Base-by-base conservation (phyloP, 2,113 vertebrate genomes). In the Lepisosteus oculatus region DNA sequence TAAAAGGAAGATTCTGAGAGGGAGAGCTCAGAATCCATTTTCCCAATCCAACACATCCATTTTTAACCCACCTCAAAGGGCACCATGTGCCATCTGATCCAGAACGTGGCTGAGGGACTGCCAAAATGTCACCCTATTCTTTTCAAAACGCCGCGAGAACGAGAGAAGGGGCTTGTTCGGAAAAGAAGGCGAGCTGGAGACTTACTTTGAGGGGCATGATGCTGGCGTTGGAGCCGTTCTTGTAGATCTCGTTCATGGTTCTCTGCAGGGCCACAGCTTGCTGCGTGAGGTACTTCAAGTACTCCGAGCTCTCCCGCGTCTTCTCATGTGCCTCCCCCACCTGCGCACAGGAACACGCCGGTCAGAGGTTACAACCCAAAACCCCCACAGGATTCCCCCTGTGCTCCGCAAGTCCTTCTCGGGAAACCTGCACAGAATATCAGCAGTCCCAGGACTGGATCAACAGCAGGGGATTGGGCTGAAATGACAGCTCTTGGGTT, bases 191-290 rank as follows among this genome's bases (percentile, higher is more conserved):
- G 2, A 62, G 14, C 8, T 7, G 45, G 71, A 4, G 51, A 69
- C 71, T 65, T 73, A 98, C 97, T 92, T 99, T 99, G 6, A 99
- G 94, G 0, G 97, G 97, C 79, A 94, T 90, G 87, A 99, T 98
- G 86, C 95, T 98, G 56, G 97, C 96, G 0, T 91, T 98, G 80
- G 96, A 96, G 84, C 97, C 97, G 0, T 96, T 99, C 86, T 97
- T 98, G 89, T 99, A 99, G 80, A 99, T 99, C 84, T 99, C 97
- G 0, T 99, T 99, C 97, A 99, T 99, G 75, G 96, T 99, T 85
- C 97, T 96, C 88, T 99, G 97, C 73, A 99, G 89, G 63, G 97
- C 96, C 0, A 99, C 97, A 0, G 97, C 97, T 74, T 99, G 97
- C 88, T 99, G 97, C 1, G 97, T 99, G 80, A 99, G 95, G 85